A percentile compares a stretch with the other conserved stretches of the same genome.
These are phyloP conservation scores for Xenopus tropicalis DNA, from an alignment of 2,113 vertebrate genomes.

Conservation along the genomic window DNA sequence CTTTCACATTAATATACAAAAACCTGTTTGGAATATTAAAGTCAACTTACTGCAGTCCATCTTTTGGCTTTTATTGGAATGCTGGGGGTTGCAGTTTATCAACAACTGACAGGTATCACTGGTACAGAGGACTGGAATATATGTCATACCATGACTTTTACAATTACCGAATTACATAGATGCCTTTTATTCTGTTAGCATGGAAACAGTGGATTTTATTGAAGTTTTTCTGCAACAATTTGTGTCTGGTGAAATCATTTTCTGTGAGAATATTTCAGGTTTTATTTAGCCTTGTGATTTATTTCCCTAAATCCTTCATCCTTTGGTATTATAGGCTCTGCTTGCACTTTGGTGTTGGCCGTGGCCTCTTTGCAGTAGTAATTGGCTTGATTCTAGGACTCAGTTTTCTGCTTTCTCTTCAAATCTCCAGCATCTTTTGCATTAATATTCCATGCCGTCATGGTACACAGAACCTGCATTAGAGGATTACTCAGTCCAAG, in stretches of 20 bases:
- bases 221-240: neutral
- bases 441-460: slow-evolving; percentile 34
- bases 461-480: slow-evolving; percentile 41
- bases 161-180: too few relatives aligned
- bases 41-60: too few relatives aligned
- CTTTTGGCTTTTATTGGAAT: too few relatives aligned
- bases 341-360: slow-evolving; percentile 4
- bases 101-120: too few relatives aligned
- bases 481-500: slow-evolving; percentile 40
- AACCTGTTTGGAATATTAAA: too few relatives aligned
- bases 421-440: slow-evolving; percentile 15
- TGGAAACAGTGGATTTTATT: too few relatives aligned
- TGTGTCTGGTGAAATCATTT: neutral
- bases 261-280: neutral
- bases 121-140: too few relatives aligned
- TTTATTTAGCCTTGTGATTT: slow-evolving; percentile 10
- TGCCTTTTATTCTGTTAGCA: too few relatives aligned
- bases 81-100: too few relatives aligned
- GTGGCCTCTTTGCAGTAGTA: slow-evolving; percentile 14
- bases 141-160: too few relatives aligned
- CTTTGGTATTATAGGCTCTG: slow-evolving; percentile 9
- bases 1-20: too few relatives aligned
- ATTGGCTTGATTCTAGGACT: slow-evolving; percentile 25
- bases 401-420: slow-evolving; percentile 48
- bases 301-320: slow-evolving; percentile 13